phyloP scores from a whole-genome alignment of 2,888 invertebrate species.

The Oxyscelio sp. region DNA sequence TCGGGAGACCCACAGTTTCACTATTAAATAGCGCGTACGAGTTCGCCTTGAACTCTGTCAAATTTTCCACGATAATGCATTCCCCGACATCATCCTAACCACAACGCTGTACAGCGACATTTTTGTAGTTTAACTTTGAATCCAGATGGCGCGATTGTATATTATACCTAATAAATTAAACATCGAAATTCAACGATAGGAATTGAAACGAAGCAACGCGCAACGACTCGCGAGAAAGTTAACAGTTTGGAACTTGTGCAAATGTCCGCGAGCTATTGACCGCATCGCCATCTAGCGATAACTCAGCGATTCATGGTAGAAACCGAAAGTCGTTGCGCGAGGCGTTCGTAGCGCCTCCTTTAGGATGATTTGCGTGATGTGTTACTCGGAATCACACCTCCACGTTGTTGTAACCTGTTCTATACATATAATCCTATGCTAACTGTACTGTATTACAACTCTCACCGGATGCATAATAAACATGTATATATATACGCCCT shows the following conservation, averaged over 20 bases:
- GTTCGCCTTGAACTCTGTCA: too few species aligned
- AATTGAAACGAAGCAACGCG: slow-evolving; percentile 39
- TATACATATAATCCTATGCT: slow-evolving; percentile 84
- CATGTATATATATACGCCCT: slow-evolving; percentile 79
- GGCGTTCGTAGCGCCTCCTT: slow-evolving; percentile 41
- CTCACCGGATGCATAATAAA: slow-evolving; percentile 85
- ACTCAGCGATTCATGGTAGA: too few species aligned
- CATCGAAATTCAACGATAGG: slow-evolving; percentile 53
- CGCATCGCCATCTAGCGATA: background rate
- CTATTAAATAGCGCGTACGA: too few species aligned
- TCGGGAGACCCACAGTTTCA: too few species aligned
- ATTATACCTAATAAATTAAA: slow-evolving; percentile 36
- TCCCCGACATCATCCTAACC: slow-evolving; percentile 11
- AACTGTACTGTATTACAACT: slow-evolving; percentile 86
- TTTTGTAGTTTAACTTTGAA: slow-evolving; percentile 27
- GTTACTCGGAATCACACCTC: slow-evolving; percentile 40
- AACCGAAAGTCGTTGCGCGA: background rate
- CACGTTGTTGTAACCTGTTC: slow-evolving; percentile 85
- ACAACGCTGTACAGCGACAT: slow-evolving; percentile 9
- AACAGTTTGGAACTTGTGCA: too few species aligned
- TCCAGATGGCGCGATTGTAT: slow-evolving; percentile 26
- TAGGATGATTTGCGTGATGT: slow-evolving; percentile 53
- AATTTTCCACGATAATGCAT: slow-evolving; percentile 31
- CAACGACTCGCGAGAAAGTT: background rate
- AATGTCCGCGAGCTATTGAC: too few species aligned